A percentile compares a stretch with the other conserved stretches of the same genome.
Conservation (phyloP, 1,140 invertebrate species). For the Apis laboriosa region DNA sequence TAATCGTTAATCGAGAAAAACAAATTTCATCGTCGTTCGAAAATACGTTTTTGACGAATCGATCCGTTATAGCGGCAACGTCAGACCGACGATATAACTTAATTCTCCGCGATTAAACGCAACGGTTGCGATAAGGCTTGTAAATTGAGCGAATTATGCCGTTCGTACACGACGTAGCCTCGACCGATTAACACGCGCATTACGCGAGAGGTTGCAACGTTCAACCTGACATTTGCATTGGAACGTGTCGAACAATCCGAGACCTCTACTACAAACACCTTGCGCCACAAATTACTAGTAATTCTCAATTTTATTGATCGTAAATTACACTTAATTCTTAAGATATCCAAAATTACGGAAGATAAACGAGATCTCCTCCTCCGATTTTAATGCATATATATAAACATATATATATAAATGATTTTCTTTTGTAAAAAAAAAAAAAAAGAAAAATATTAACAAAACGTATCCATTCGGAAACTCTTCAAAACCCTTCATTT, state of each 20-base stretch:
- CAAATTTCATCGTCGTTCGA: not conserved
- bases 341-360: too few species aligned
- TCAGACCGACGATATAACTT: constrained; percentile 71
- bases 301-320: constrained; percentile 4
- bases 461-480: too few species aligned
- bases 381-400: too few species aligned
- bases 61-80: constrained; percentile 60
- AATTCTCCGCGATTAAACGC: constrained; percentile 77
- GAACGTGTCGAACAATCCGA: constrained; percentile 73
- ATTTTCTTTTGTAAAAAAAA: too few species aligned
- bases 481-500: too few species aligned
- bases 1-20: not conserved
- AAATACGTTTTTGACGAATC: constrained; percentile 41
- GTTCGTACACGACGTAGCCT: constrained; percentile 67
- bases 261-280: constrained; percentile 53
- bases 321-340: not conserved
- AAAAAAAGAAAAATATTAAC: too few species aligned
- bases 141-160: constrained; percentile 80
- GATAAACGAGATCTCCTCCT: too few species aligned
- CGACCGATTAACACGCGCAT: constrained; percentile 79
- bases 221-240: constrained; percentile 77
- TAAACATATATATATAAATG: too few species aligned
- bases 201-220: constrained; percentile 70
- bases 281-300: constrained; percentile 23
- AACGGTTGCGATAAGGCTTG: constrained; percentile 78